Base-by-base conservation (phyloP, 2,113 vertebrate species). In the Crotalus horridus region DNA sequence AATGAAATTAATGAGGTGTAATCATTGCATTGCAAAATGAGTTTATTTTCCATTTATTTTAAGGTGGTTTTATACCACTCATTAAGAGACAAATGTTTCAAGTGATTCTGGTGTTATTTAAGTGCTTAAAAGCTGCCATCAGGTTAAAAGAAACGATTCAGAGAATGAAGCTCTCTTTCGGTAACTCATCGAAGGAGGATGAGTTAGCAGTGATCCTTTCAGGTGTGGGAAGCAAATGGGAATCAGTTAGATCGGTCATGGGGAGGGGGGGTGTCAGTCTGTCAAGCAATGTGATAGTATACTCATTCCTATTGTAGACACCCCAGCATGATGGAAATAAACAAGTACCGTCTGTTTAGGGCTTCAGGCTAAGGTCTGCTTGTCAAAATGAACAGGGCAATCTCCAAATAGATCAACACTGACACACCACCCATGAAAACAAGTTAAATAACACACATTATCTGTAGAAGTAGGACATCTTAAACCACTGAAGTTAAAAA, bases 11-110 rank as follows among this genome's bases (percentile, higher is more conserved):
- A 92, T 92, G 91, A 92, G 91, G 87, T 89, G 91, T 89, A 92
- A 89, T 92, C 87, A 89, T 89, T 89, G 91, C 39, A 26, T 89
- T 92, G 51, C 91, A 92, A 92, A 92, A 92, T 92, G 91, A 92
- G 87, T 92, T 92, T 89, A 92, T 39, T 94, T 9, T 48, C 93
- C 92, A 95, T 93, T 92, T 92, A 93, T 56, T 85, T 93, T 91
- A 33, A 20, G 23, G 91, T 93, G 64, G 21, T 93, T 91, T 39
- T 91, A 92, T 33, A 54, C 87, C 6, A 92, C 55, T 89, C 43
- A 59, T 1, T 88, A 48, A 43, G 33, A 93, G 81, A 96, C 94
- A 93, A n/a, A 89, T 69, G 7, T 91, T 95, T 85, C 93, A 91
- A 39, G 90, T 89, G 24, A 90, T 51, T 95, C 87, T 0, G 29